Percentiles rank a stretch among this genome's conserved stretches.
Evolutionary conservation across 2,888 invertebrate genomes (phyloP).

Genomic region (Athetis lepigone): DNA sequence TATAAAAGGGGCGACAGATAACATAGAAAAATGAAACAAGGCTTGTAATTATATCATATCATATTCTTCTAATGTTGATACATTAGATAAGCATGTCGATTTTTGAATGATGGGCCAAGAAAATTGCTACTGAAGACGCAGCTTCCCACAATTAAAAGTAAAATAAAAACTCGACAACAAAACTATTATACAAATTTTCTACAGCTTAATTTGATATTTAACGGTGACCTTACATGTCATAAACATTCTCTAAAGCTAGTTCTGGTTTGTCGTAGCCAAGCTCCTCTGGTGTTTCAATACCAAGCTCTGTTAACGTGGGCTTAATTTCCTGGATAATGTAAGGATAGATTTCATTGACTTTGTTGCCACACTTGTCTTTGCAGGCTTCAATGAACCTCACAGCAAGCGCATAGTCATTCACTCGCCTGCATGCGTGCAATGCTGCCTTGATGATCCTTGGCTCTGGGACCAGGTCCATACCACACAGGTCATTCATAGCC

Average conservation of each 20-base stretch:
- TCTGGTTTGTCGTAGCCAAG: conserved; percentile 99
- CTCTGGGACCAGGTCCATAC: conserved; percentile 98
- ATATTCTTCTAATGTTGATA: conserved; percentile 77
- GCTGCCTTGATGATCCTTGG: conserved; percentile 97
- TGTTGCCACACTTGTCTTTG: conserved; percentile 96
- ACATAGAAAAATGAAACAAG: conserved; percentile 73
- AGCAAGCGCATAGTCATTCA: conserved; percentile 98
- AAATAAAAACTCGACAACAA: conserved; percentile 83
- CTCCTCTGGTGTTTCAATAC: conserved; percentile 98
- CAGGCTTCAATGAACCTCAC: conserved; percentile 98
- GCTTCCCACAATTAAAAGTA: conserved; percentile 75
- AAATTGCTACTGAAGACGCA: conserved; percentile 71
- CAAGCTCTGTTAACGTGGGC: conserved; percentile 98
- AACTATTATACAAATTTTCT: conserved; percentile 87
- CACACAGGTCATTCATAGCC: conserved; percentile 96
- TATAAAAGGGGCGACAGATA: conserved; percentile 51
- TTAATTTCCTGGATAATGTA: conserved; percentile 97
- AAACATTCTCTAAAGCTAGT: conserved; percentile 94
- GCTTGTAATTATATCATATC: conserved; percentile 54
- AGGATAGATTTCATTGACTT: conserved; percentile 95
- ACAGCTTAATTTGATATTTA: conserved; percentile 78
- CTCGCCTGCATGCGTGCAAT: conserved; percentile 96
- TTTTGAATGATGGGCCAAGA: conserved; percentile 71
- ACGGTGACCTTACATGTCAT: conserved; percentile 90
- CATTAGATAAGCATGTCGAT: conserved; percentile 78